phyloP scores from a whole-genome alignment of 1,140 invertebrate species.

The Trichonephila clavipes region DNA sequence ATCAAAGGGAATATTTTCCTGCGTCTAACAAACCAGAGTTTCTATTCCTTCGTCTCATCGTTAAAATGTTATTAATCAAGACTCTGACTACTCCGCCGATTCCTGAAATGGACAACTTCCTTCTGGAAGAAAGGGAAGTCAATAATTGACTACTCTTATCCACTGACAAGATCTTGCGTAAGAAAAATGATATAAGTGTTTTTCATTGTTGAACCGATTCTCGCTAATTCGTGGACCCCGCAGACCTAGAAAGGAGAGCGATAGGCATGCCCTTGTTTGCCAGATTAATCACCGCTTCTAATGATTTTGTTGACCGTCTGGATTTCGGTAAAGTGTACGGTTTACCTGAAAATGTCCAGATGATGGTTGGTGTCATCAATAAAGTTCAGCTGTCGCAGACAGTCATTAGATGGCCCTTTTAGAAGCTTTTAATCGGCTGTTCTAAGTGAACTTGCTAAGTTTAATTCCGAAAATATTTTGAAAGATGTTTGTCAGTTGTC shows the following conservation, averaged over 20 bases:
- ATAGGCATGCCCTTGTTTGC: slow-evolving; percentile 1
- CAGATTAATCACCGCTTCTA: slow-evolving; percentile 38
- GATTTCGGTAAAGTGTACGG: slow-evolving; percentile 32
- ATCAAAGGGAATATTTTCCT: background rate
- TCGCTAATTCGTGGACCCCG: background rate
- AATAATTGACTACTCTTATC: slow-evolving; percentile 21
- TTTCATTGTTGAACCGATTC: slow-evolving; percentile 7
- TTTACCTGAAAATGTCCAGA: slow-evolving; percentile 24
- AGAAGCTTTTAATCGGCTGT: background rate
- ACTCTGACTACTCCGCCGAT: background rate
- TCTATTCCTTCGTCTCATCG: background rate
- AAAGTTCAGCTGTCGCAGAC: slow-evolving; percentile 11
- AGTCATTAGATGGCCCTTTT: background rate
- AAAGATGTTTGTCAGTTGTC: too few species aligned
- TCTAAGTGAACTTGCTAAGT: background rate
- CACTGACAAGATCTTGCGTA: background rate
- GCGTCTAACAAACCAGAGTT: background rate
- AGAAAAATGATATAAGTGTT: slow-evolving; percentile 51
- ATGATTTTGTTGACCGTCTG: slow-evolving; percentile 51
- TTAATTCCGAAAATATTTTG: background rate
- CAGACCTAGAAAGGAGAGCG: slow-evolving; percentile 24
- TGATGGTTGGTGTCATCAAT: slow-evolving; percentile 36
- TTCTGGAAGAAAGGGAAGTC: background rate
- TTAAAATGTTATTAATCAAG: slow-evolving; percentile 34
- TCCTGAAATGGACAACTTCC: background rate